phyloP scores from a whole-genome alignment of 2,113 vertebrate species.

The Microcebus lehilahytsara region DNA sequence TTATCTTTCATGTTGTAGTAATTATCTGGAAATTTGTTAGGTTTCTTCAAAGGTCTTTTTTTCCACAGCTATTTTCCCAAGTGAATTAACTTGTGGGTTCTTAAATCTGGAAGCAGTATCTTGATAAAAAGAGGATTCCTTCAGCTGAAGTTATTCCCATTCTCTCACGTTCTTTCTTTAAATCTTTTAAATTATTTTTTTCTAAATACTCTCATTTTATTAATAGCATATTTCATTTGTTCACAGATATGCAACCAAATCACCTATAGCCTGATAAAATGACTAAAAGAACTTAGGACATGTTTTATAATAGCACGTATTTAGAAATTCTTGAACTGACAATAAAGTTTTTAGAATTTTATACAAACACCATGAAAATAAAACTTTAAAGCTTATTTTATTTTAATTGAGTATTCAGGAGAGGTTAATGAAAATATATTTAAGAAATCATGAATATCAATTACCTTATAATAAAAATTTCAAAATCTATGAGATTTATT shows the following conservation, averaged over 20 bases:
- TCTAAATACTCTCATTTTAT: not conserved
- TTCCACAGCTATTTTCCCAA: conserved; percentile 54
- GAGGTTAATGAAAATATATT: not conserved
- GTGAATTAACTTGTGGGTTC: conserved; percentile 21
- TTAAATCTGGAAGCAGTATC: conserved; percentile 63
- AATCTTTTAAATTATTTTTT: not conserved
- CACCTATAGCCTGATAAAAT: not conserved
- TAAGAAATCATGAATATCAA: not conserved
- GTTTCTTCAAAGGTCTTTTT: conserved; percentile 66
- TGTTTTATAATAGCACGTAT: not conserved
- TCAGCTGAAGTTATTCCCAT: conserved; percentile 38
- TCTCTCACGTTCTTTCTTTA: not conserved
- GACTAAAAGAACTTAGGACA: not conserved
- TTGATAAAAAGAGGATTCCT: conserved; percentile 25
- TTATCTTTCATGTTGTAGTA: conserved; percentile 68
- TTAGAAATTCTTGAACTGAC: not conserved
- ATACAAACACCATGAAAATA: not conserved
- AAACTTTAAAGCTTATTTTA: not conserved
- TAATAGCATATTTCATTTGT: not conserved
- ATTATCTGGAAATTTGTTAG: conserved; percentile 49
- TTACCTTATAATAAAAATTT: not conserved
- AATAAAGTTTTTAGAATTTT: not conserved
- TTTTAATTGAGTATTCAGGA: not conserved
- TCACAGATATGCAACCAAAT: not conserved
- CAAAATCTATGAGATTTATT: not conserved